Base-by-base conservation (phyloP, 2,113 vertebrate species). In the Phaethornis superciliosus region DNA sequence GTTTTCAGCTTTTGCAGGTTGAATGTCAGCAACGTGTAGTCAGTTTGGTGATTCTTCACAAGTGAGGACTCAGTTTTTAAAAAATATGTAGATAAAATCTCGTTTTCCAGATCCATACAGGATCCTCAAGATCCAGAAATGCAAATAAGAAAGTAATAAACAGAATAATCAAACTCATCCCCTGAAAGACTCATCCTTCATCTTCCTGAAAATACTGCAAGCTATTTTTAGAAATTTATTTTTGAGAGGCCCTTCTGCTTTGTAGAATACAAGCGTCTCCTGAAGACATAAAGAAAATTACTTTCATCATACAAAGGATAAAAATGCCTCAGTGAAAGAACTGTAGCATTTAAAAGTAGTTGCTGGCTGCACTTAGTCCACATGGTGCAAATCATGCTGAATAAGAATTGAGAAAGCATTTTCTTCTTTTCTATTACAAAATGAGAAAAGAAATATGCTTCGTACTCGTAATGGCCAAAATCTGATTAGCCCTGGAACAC, bases 331-430 rank as follows among this genome's bases (percentile, higher is more conserved):
- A 56, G 64, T 70, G 55, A 62, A 86, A 83, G 85, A 85, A 56
- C 63, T 65, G 55, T 54, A 89, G 44, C 75, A 24, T 87, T 92
- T 95, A 54, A 69, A 92, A 91, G 86, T 54, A 72, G 70, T 79
- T 93, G 44, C 91, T 96, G 52, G 74, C 84, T 96, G 86, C 74
- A 81, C 75, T 94, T 85, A 80, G 70, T 44, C 75, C 87, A 85
- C 91, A 93, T 91, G 91, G 89, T 94, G 85, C 64, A 94, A 82
- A 93, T 89, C 68, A 51, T 52, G 17, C 81, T 85, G 52, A 69
- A 94, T 26, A 94, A 85, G 42, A 79, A 77, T 40, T 27, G 71
- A 79, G 87, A 77, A 59, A 89, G 74, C 59, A n/a, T 91, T 88
- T 94, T 84, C 86, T 85, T 90, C 76, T 86, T 94, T 93, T 51